Conservation (phyloP, 35 echinoderm and acorn worm species). For the Lytechinus variegatus region DNA sequence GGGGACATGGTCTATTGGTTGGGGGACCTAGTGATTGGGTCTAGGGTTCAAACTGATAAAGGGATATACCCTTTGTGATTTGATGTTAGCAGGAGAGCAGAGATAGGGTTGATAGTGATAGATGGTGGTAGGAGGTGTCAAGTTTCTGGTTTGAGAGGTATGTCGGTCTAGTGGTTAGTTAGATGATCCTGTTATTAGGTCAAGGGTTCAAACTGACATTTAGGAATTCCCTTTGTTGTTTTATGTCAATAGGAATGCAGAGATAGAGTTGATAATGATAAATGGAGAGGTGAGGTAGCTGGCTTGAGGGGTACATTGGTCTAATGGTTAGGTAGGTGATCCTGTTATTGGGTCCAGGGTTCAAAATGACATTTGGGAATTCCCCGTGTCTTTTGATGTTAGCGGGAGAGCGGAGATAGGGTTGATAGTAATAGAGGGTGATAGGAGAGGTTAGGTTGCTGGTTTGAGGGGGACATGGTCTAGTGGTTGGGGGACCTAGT, state of each 20-base stretch:
- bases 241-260: not conserved
- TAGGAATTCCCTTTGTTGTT: not conserved
- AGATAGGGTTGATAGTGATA: not conserved
- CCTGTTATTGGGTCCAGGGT: not conserved
- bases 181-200: not conserved
- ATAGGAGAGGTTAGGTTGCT: not conserved
- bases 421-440: not conserved
- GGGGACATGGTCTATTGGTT: not conserved
- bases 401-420: not conserved
- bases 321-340: not conserved
- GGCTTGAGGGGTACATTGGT: not conserved
- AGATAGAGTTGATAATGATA: not conserved
- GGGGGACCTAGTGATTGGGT: not conserved
- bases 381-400: not conserved
- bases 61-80: not conserved
- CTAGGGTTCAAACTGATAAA: not conserved
- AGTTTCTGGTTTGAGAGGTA: not conserved
- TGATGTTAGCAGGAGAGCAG: not conserved
- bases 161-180: not conserved
- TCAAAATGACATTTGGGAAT: not conserved
- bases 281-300: not conserved
- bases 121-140: not conserved
- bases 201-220: not conserved
- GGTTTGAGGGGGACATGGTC: not conserved
- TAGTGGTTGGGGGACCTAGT: not conserved